Base-by-base conservation (phyloP, 2,888 invertebrate species). In the Rotaria macrura region DNA sequence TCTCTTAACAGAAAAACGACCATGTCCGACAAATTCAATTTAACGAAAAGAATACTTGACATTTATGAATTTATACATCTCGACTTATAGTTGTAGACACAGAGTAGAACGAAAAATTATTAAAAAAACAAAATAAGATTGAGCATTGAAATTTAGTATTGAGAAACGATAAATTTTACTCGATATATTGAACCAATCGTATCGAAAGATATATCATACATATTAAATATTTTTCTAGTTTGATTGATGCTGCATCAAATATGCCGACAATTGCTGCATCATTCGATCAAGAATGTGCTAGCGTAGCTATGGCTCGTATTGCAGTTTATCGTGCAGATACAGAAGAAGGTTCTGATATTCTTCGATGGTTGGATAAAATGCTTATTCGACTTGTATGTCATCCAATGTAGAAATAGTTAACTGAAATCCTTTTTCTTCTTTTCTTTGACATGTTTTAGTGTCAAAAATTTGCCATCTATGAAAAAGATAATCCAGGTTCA, bases 401-500 rank as follows among this genome's bases (percentile, higher is more conserved):
- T 52, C 7, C 17, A 1, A 38, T n/a, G n/a, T n/a, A n/a, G n/a
- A n/a, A n/a, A n/a, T n/a, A n/a, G n/a, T n/a, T n/a, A n/a, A n/a
- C 83, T 23, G 20, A 84, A 34, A 29, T 14, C n/a, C 17, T 43
- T 65, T 43, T 85, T 57, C 7, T 49, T 54, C 65, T 52, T n/a
- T 43, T 87, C 10, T 25, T 17, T 88, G 87, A 88, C 87, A 85
- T 87, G 92, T 93, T 85, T 43, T 92, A 97, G 95, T 99, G 99
- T 91, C 99, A 99, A 91, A 97, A 97, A 92, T 99, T 99, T 92
- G 99, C 98, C 85, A 97, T 99, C 90, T 99, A 96, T 91, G 94
- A 94, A 89, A 97, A 97, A 90, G 98, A 99, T 90, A 97, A 98
- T 91, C 96, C 97, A 29, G 95, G 95, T 90, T 96, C 96, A 88